Evolutionary conservation across 2,113 vertebrate species (phyloP).

Genomic region (Nothocercus julius): DNA sequence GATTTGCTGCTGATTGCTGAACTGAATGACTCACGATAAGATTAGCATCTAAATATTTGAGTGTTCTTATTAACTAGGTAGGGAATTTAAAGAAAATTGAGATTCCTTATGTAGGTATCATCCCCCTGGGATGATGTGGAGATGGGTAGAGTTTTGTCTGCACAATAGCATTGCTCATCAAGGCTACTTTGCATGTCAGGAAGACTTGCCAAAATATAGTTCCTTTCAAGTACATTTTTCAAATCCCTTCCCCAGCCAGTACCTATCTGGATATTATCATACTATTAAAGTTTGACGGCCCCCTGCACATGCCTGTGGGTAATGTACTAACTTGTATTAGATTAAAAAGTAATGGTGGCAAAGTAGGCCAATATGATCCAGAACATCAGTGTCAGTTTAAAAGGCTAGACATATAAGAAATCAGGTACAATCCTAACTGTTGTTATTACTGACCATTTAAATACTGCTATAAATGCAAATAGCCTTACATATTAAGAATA

Average conservation of each 20-base stretch:
- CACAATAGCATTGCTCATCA: background rate
- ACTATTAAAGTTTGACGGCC: background rate
- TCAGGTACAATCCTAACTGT: rapidly evolving
- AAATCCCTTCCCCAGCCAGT: background rate
- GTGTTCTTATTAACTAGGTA: background rate
- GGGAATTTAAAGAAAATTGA: background rate
- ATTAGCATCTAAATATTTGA: background rate
- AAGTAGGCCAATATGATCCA: background rate
- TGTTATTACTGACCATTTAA: background rate
- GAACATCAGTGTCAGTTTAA: background rate
- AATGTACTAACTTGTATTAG: background rate
- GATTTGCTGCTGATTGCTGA: background rate
- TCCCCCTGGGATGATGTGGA: background rate
- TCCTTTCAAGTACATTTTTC: background rate
- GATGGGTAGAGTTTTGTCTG: background rate
- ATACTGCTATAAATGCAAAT: background rate
- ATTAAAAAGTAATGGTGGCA: background rate
- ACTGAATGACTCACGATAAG: background rate
- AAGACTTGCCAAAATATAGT: background rate
- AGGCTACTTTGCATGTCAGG: background rate
- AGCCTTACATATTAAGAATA: background rate
- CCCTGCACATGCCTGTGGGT: background rate
- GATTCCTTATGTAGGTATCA: background rate
- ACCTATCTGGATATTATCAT: background rate
- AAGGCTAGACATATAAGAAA: background rate